A percentile compares a stretch with the other conserved stretches of the same genome.
Evolutionary conservation across 2,888 invertebrate species (phyloP).

Genomic region (Monochamus alternatus): DNA sequence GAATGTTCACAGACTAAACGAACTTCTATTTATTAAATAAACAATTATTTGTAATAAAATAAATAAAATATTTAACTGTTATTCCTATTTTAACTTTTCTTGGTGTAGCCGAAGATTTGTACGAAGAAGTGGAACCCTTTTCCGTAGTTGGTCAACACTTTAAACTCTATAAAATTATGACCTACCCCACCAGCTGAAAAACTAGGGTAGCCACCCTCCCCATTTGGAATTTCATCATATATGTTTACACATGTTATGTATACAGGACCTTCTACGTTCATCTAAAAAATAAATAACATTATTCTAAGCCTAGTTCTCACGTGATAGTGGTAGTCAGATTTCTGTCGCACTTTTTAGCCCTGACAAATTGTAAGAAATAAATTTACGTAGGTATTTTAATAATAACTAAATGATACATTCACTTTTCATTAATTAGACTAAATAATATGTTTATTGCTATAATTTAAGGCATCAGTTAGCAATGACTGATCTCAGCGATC

Average conservation of each 20-base stretch:
- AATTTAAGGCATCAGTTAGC: too few relatives aligned
- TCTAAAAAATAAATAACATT: conserved; percentile 59
- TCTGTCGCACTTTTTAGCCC: not conserved
- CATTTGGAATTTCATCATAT: conserved; percentile 64
- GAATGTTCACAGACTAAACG: too few relatives aligned
- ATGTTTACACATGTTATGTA: conserved; percentile 70
- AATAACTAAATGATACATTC: too few relatives aligned
- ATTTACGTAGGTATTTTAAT: not conserved
- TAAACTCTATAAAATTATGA: conserved; percentile 68
- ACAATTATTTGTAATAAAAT: too few relatives aligned
- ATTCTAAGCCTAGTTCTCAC: too few relatives aligned
- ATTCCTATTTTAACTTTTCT: not conserved
- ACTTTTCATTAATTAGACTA: too few relatives aligned
- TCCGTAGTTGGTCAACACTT: conserved; percentile 68
- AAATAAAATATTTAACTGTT: not conserved
- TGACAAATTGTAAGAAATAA: not conserved
- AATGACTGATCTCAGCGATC: too few relatives aligned
- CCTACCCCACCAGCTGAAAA: conserved; percentile 69
- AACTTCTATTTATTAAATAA: too few relatives aligned
- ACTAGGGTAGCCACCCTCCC: conserved; percentile 63
- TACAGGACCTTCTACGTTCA: conserved; percentile 67
- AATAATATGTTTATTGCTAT: too few relatives aligned
- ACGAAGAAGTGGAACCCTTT: conserved; percentile 71
- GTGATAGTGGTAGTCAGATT: not conserved
- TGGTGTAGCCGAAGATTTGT: conserved; percentile 67